phyloP scores from a whole-genome alignment of 1,140 invertebrate species.

The Solen grandis region DNA sequence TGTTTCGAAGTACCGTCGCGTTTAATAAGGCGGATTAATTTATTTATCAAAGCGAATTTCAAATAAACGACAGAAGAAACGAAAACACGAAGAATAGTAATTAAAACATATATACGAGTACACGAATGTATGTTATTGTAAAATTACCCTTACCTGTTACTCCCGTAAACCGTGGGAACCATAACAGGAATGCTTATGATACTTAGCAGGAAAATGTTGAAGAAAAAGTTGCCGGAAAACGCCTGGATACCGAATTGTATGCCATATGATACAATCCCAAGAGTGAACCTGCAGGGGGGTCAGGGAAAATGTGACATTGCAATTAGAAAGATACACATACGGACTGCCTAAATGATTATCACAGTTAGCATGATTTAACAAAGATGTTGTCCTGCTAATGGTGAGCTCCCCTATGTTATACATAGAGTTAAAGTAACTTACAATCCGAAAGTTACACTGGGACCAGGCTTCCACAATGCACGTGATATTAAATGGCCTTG shows the following conservation, averaged over 20 bases:
- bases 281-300: slow-evolving; percentile 17
- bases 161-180: slow-evolving; percentile 13
- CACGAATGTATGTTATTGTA: no score
- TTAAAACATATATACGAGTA: no score
- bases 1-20: no score
- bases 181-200: slow-evolving; percentile 22
- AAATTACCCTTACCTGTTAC: slow-evolving; percentile 25
- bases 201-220: slow-evolving; percentile 36
- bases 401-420: background rate
- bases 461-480: no score
- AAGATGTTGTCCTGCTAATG: background rate
- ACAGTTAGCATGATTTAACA: background rate
- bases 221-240: slow-evolving; percentile 34
- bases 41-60: no score
- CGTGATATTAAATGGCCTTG: no score
- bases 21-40: no score
- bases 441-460: background rate
- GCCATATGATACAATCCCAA: slow-evolving; percentile 41
- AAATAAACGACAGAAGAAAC: no score
- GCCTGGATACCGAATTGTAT: slow-evolving; percentile 48
- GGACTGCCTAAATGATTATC: background rate
- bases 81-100: no score
- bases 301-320: background rate
- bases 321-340: background rate
- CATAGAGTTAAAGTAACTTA: background rate